These are phyloP conservation scores for Protobothrops mucrosquamatus DNA, from an alignment of 2,113 vertebrate species.

Conservation along the genomic window DNA sequence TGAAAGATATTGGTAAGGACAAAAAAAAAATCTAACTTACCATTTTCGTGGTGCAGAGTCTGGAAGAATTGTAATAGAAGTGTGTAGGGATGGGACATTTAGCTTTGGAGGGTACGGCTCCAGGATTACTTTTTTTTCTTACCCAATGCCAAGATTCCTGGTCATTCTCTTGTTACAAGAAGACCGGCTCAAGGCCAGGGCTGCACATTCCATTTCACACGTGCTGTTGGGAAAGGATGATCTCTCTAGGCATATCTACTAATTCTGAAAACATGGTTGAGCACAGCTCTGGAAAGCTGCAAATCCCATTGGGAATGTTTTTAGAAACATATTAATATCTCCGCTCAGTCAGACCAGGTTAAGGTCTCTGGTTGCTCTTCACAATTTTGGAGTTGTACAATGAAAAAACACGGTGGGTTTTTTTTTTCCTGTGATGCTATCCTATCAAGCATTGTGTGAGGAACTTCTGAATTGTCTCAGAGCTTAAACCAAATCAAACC, in stretches of 20 bases:
- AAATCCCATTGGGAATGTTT: slow-evolving; percentile 36
- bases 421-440: neutral
- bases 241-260: slow-evolving; percentile 9
- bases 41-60: slow-evolving; percentile 40
- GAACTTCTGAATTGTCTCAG: neutral
- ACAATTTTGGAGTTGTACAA: neutral
- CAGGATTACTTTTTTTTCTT: slow-evolving; percentile 28
- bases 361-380: neutral
- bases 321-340: slow-evolving; percentile 30
- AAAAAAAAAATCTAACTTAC: slow-evolving; percentile 49
- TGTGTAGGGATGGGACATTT: slow-evolving; percentile 39
- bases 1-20: neutral
- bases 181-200: slow-evolving; percentile 45
- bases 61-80: slow-evolving; percentile 27
- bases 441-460: neutral
- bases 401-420: neutral
- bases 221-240: slow-evolving; percentile 29
- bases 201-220: slow-evolving; percentile 43
- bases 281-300: slow-evolving; percentile 12
- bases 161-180: slow-evolving; percentile 67
- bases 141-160: slow-evolving; percentile 42
- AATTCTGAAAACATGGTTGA: slow-evolving; percentile 11
- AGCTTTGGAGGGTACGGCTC: slow-evolving; percentile 23
- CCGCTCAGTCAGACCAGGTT: neutral
- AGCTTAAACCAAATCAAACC: neutral